These are phyloP conservation scores for Suncus etruscus DNA, from an alignment of 2,113 vertebrate genomes.

Conservation along the genomic window DNA sequence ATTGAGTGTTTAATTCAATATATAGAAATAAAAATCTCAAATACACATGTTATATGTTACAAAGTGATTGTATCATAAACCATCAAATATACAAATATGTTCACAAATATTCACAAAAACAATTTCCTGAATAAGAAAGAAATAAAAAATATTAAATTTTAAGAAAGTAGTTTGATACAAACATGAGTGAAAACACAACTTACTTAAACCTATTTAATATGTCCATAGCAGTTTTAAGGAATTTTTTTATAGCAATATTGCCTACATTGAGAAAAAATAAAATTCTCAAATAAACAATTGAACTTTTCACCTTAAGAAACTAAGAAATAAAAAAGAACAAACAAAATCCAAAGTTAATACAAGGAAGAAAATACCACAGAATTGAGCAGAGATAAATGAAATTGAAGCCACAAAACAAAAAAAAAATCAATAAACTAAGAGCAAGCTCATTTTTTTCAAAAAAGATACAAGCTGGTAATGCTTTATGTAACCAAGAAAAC, in stretches of 20 bases:
- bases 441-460: too few species aligned
- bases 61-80: too few species aligned
- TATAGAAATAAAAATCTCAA: too few species aligned
- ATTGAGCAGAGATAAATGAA: too few species aligned
- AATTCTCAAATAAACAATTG: neutral
- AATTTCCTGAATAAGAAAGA: neutral
- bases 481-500: too few species aligned
- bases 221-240: slow-evolving; percentile 10
- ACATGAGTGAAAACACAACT: neutral
- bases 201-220: neutral
- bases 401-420: too few species aligned
- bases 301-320: neutral
- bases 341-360: too few species aligned
- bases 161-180: neutral
- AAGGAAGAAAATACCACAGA: too few species aligned
- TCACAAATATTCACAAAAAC: neutral
- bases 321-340: neutral
- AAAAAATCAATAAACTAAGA: too few species aligned
- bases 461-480: too few species aligned
- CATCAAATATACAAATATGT: neutral
- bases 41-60: too few species aligned
- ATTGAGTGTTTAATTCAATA: too few species aligned
- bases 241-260: neutral
- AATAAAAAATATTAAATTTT: neutral
- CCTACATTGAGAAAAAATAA: neutral